phyloP scores from a whole-genome alignment of 2,797 vertebrate species.

The Sebastiscus tertius region DNA sequence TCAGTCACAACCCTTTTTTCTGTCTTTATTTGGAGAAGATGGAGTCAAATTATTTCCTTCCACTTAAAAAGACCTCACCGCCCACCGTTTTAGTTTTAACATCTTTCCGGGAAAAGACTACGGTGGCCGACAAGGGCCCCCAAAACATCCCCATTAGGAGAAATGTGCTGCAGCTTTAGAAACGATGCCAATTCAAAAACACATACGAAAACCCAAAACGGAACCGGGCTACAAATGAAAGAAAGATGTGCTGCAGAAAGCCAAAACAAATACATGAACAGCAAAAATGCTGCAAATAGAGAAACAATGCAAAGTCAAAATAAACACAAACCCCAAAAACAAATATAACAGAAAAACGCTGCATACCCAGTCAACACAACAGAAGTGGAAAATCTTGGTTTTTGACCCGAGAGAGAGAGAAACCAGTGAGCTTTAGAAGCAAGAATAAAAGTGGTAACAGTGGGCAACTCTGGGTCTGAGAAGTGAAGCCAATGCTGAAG shows the following conservation, averaged over 20 bases:
- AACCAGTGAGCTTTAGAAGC: rapidly evolving
- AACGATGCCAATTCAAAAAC: background rate
- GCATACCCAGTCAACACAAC: background rate
- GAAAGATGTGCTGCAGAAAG: background rate
- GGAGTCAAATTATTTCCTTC: slow-evolving; percentile 6
- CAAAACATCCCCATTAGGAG: background rate
- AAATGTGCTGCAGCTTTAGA: background rate
- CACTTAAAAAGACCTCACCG: background rate
- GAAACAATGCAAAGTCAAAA: background rate
- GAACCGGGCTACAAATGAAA: background rate
- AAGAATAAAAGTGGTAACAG: too few species aligned
- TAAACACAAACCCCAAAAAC: background rate
- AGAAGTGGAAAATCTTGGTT: background rate
- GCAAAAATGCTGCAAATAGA: background rate
- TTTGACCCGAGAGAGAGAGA: background rate
- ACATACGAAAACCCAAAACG: background rate
- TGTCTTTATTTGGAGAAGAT: slow-evolving; percentile 15
- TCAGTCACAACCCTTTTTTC: background rate
- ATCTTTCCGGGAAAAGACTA: background rate
- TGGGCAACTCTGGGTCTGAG: too few species aligned
- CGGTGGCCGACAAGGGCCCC: background rate
- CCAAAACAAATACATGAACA: background rate
- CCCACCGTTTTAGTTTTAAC: background rate
- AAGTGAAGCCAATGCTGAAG: too few species aligned
- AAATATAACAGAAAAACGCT: background rate